These are phyloP conservation scores for Ectemnius cavifrons DNA, from an alignment of 2,888 invertebrate genomes.

Conservation along the genomic window DNA sequence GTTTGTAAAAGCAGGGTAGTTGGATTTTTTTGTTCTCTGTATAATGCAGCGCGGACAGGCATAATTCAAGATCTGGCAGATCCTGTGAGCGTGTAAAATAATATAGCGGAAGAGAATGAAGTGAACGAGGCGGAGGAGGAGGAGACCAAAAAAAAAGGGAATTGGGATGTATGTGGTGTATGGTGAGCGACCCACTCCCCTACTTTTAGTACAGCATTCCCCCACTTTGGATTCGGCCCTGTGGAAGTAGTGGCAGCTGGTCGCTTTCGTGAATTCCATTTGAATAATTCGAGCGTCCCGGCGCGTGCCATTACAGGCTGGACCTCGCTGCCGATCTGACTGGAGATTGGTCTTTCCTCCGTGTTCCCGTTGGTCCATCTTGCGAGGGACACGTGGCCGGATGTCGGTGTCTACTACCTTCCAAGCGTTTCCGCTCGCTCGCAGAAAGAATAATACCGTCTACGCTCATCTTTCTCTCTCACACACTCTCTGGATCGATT, in stretches of 20 bases:
- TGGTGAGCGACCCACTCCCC: constrained; percentile 29
- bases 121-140: background rate
- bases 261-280: constrained; percentile 71
- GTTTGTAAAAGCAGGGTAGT: no score
- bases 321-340: constrained; percentile 43
- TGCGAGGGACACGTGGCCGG: constrained; percentile 74
- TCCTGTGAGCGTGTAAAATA: background rate
- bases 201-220: constrained; percentile 21
- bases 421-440: constrained; percentile 67
- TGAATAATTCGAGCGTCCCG: constrained; percentile 70
- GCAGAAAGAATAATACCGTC: constrained; percentile 61
- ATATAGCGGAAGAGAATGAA: constrained; percentile 3
- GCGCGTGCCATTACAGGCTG: constrained; percentile 67
- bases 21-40: no score
- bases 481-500: constrained; percentile 54
- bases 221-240: constrained; percentile 35
- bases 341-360: constrained; percentile 45
- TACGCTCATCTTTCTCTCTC: constrained; percentile 57
- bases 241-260: constrained; percentile 64
- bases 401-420: constrained; percentile 67
- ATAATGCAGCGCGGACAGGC: no score
- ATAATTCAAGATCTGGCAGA: no score
- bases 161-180: background rate
- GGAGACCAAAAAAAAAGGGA: background rate
- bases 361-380: constrained; percentile 54